These are phyloP conservation scores for Lytechinus pictus DNA, from an alignment of 35 echinoderm and acorn worm genomes.

Conservation along the genomic window DNA sequence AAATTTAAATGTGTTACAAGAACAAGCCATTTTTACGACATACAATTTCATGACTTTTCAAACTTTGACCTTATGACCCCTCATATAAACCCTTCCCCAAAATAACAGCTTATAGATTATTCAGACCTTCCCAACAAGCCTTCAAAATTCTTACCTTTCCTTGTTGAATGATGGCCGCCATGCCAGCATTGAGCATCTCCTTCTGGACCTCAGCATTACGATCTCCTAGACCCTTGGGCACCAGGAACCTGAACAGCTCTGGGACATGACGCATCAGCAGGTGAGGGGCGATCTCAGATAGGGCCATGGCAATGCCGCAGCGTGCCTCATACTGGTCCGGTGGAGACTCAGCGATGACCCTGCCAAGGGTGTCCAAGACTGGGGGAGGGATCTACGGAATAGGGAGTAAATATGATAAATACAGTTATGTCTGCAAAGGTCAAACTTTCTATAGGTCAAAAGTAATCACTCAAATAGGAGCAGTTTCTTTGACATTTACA, in stretches of 20 bases:
- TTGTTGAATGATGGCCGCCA: conserved; percentile 74
- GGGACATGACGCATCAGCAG: conserved; percentile 68
- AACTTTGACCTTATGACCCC: too few relatives aligned
- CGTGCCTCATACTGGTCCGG: conserved; percentile 81
- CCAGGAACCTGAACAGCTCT: conserved; percentile 82
- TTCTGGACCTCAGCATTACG: conserved; percentile 72
- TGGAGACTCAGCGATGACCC: conserved; percentile 81
- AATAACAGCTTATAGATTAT: too few relatives aligned
- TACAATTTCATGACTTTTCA: too few relatives aligned
- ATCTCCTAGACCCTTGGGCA: conserved; percentile 81
- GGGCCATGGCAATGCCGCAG: conserved; percentile 80
- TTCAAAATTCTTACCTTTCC: conserved; percentile 72
- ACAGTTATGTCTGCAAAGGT: neutral
- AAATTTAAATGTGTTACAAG: too few relatives aligned
- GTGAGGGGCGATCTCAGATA: conserved; percentile 81
- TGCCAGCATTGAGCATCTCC: conserved; percentile 81
- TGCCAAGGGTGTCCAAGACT: conserved; percentile 82
- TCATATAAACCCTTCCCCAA: too few relatives aligned
- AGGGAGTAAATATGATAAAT: neutral
- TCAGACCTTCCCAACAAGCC: too few relatives aligned
- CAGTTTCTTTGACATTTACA: too few relatives aligned
- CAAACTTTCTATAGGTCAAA: too few relatives aligned
- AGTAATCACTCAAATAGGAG: too few relatives aligned
- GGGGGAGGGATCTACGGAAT: conserved; percentile 72
- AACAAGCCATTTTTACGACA: too few relatives aligned